Conservation (phyloP, 2,797 vertebrate genomes). For the Morelia viridis region DNA sequence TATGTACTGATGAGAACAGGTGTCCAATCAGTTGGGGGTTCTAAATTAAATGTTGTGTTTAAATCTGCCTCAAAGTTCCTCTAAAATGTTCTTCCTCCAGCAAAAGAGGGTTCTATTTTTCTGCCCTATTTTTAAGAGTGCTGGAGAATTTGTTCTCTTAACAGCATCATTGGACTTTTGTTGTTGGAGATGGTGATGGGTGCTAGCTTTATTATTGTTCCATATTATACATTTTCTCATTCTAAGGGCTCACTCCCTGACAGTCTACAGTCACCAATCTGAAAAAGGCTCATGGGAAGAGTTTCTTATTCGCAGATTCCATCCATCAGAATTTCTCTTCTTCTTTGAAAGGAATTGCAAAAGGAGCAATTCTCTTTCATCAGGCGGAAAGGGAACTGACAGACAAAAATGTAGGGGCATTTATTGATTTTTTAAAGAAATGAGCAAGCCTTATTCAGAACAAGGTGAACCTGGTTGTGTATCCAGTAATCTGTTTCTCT, state of each 20-base stretch:
- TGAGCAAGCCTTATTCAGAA: background rate
- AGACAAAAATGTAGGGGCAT: background rate
- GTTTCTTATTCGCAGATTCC: background rate
- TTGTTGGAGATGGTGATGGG: background rate
- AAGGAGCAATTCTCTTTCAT: background rate
- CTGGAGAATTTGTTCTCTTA: background rate
- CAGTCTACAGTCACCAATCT: background rate
- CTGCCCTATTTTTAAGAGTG: background rate
- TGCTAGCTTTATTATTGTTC: background rate
- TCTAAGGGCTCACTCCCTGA: background rate
- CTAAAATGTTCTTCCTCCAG: background rate
- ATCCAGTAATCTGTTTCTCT: background rate
- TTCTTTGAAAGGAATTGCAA: background rate
- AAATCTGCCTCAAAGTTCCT: background rate
- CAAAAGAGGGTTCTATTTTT: background rate
- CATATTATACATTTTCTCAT: background rate
- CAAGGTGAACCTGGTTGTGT: background rate
- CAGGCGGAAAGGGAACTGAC: background rate
- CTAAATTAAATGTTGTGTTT: background rate
- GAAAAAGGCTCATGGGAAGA: background rate
- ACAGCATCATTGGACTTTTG: background rate
- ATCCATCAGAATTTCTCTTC: background rate
- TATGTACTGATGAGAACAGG: background rate
- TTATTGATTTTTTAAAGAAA: background rate
- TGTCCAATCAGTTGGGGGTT: background rate